A percentile compares a stretch with the other conserved stretches of the same genome.
These are phyloP conservation scores for Ellobius talpinus DNA, from an alignment of 2,113 vertebrate genomes.

Conservation along the genomic window DNA sequence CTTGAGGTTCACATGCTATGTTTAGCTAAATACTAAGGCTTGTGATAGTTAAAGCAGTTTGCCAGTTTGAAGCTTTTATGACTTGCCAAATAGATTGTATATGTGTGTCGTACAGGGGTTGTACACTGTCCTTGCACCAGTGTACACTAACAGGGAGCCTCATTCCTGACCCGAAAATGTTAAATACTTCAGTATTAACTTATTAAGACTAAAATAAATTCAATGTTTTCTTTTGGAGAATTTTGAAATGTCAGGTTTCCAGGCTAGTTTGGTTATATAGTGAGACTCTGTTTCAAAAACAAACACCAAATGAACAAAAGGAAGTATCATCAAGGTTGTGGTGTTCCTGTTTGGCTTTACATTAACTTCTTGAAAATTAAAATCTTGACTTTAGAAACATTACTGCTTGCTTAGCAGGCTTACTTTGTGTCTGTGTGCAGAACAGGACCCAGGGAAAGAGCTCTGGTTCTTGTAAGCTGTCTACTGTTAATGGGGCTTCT, in stretches of 20 bases:
- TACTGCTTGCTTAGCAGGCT: constrained; percentile 47
- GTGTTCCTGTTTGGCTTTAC: constrained; percentile 57
- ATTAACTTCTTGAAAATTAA: constrained; percentile 47
- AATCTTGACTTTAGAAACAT: constrained; percentile 34
- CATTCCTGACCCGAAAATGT: background rate
- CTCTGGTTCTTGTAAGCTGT: background rate
- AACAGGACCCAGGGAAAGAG: background rate
- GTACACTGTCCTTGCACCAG: background rate
- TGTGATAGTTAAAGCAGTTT: constrained; percentile 50
- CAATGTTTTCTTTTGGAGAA: background rate
- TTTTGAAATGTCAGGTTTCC: constrained; percentile 30
- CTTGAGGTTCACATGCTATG: background rate
- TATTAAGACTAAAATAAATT: constrained; percentile 47
- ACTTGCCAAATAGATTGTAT: background rate
- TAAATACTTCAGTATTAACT: constrained; percentile 47
- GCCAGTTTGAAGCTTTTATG: constrained; percentile 42
- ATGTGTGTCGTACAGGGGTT: background rate
- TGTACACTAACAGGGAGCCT: background rate
- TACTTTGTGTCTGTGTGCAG: constrained; percentile 45
- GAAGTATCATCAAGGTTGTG: background rate
- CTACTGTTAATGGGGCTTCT: background rate
- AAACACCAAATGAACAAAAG: background rate
- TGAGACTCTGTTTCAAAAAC: background rate
- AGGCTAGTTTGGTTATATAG: background rate
- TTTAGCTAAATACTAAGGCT: constrained; percentile 19